These are phyloP conservation scores for Leuciscus waleckii DNA, from an alignment of 2,797 vertebrate genomes.

Conservation along the genomic window DNA sequence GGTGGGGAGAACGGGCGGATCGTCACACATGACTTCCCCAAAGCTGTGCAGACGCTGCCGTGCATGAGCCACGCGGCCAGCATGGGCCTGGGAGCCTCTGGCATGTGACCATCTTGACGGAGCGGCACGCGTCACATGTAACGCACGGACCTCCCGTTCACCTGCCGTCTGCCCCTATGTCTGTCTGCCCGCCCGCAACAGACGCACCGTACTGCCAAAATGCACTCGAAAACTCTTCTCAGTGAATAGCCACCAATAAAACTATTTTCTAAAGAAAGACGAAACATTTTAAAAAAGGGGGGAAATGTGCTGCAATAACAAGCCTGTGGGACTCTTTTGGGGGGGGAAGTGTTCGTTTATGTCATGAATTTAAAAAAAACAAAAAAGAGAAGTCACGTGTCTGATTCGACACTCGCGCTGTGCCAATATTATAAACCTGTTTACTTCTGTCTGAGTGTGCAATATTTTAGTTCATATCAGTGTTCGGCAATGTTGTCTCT, in stretches of 20 bases:
- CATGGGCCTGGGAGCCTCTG: conserved; percentile 96
- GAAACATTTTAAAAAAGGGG: conserved; percentile 62
- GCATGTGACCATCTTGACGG: conserved; percentile 84
- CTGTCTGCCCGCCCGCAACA: conserved; percentile 33
- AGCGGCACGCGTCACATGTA: conserved; percentile 63
- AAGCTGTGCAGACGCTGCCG: conserved; percentile 96
- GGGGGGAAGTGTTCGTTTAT: conserved; percentile 53
- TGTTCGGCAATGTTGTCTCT: conserved; percentile 72
- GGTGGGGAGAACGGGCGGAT: conserved; percentile 91
- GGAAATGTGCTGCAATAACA: conserved; percentile 79
- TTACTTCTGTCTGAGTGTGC: conserved; percentile 79
- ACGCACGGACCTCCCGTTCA: conserved; percentile 35
- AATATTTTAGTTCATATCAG: conserved; percentile 74
- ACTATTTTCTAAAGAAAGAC: conserved; percentile 70
- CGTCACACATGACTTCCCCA: conserved; percentile 96
- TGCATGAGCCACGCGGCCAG: conserved; percentile 98
- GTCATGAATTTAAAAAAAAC: conserved; percentile 40
- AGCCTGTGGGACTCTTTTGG: conserved; percentile 67
- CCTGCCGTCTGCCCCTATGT: conserved; percentile 77
- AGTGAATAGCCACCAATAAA: conserved; percentile 63
- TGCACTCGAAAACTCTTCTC: conserved; percentile 70
- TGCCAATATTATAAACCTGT: conserved; percentile 75
- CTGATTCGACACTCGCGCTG: conserved; percentile 69
- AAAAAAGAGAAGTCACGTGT: conserved; percentile 56
- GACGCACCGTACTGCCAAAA: conserved; percentile 67